Evolutionary conservation across 2,113 vertebrate species (phyloP).

Genomic region (Prionailurus bengalensis): DNA sequence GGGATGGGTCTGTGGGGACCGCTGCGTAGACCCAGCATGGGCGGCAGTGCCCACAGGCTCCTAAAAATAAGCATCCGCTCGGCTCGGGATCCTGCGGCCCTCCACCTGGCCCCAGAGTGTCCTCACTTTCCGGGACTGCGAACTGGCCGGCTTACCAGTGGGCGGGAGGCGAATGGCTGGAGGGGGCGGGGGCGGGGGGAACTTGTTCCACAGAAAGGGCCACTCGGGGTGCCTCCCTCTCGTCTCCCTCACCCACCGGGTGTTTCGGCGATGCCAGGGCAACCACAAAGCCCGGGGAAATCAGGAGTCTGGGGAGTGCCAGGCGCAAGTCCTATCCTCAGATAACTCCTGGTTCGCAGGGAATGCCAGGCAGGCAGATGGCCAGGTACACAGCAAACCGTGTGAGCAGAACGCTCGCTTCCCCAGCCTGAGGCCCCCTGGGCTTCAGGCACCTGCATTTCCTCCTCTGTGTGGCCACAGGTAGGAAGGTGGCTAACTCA

Average conservation of each 20-base stretch:
- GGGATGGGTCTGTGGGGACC: background rate
- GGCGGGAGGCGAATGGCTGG: background rate
- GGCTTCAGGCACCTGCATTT: accelerated
- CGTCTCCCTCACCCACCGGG: background rate
- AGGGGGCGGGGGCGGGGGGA: background rate
- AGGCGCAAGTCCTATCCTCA: background rate
- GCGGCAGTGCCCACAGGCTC: background rate
- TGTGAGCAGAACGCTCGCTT: no score
- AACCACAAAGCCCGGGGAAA: background rate
- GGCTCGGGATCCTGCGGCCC: conserved; percentile 58
- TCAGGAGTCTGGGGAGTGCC: background rate
- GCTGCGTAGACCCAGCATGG: background rate
- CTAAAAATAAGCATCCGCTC: conserved; percentile 68
- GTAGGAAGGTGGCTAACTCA: background rate
- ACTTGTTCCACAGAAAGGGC: background rate
- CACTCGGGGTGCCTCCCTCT: background rate
- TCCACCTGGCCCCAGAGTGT: conserved; percentile 68
- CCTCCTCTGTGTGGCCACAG: background rate
- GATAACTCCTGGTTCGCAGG: background rate
- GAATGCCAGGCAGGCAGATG: background rate
- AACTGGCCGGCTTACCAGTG: background rate
- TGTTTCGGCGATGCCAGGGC: background rate
- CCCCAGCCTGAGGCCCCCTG: accelerated
- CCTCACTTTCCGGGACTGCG: background rate
- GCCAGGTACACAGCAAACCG: no score